A percentile compares a stretch with the other conserved stretches of the same genome.
Conservation (phyloP, 2,113 vertebrate genomes). For the Actenoides hombroni region DNA sequence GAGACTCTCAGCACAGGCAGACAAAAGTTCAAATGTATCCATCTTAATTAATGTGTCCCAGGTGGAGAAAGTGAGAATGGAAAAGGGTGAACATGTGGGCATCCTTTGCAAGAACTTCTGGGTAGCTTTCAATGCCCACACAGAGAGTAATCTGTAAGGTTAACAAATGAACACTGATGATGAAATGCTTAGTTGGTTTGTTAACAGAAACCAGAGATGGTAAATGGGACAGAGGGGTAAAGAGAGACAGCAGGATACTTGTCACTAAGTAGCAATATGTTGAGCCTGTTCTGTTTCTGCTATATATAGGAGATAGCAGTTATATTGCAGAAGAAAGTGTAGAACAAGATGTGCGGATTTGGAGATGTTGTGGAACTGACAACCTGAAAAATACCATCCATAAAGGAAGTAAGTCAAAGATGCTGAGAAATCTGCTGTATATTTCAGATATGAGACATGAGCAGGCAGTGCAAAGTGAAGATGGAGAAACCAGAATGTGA, state of each 20-base stretch:
- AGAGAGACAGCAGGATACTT: slow-evolving; percentile 36
- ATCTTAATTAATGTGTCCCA: neutral
- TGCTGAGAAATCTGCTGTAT: slow-evolving; percentile 45
- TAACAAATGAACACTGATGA: neutral
- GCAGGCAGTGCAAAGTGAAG: neutral
- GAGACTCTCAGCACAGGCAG: neutral
- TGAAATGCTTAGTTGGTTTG: slow-evolving; percentile 7
- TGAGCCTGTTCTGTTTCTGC: slow-evolving; percentile 34
- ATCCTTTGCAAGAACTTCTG: slow-evolving; percentile 3
- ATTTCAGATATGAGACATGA: neutral
- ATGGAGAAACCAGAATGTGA: neutral
- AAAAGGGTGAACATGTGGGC: neutral
- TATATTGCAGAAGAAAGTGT: slow-evolving; percentile 56
- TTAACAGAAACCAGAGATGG: slow-evolving; percentile 6
- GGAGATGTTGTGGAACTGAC: slow-evolving; percentile 60
- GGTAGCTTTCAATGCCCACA: neutral
- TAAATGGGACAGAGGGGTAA: slow-evolving; percentile 26
- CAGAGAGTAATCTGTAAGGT: neutral
- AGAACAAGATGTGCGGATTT: slow-evolving; percentile 57
- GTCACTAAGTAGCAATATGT: slow-evolving; percentile 55
- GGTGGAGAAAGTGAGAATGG: neutral
- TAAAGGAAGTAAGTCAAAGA: neutral
- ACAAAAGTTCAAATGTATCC: neutral
- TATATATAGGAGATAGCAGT: slow-evolving; percentile 51
- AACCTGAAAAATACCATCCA: slow-evolving; percentile 43